phyloP scores from a whole-genome alignment of 2,113 vertebrate genomes.

The Potamarius usumacintae region DNA sequence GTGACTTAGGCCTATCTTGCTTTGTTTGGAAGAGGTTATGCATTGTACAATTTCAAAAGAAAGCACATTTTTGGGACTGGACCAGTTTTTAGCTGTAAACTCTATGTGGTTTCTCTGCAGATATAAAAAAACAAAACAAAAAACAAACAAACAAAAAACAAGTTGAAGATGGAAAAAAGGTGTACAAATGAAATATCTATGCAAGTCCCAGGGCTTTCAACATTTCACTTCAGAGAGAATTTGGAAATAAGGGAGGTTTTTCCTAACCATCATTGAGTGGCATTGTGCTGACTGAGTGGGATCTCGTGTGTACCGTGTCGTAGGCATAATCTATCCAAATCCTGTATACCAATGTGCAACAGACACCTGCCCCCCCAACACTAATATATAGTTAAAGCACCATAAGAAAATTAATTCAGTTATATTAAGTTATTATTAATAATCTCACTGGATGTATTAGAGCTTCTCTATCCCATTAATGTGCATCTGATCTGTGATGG shows the following conservation, averaged over 20 bases:
- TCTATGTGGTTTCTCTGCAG: neutral
- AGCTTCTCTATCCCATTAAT: neutral
- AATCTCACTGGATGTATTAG: neutral
- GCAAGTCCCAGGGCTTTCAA: neutral
- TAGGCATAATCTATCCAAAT: neutral
- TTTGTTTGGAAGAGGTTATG: neutral
- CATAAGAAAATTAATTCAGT: neutral
- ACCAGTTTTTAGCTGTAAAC: neutral
- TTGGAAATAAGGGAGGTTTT: neutral
- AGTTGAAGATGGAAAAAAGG: neutral
- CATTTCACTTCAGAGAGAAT: neutral
- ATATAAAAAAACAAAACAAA: neutral
- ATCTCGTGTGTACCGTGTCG: neutral
- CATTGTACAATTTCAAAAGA: neutral
- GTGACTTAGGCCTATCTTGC: neutral
- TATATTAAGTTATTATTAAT: neutral
- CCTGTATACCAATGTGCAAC: neutral
- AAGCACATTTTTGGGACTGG: neutral
- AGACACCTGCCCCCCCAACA: neutral
- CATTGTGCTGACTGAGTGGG: neutral
- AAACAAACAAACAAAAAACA: neutral
- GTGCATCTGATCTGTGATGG: neutral
- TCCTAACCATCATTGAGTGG: neutral
- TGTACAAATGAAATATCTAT: neutral
- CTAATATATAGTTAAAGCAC: neutral